Evolutionary conservation across 2,797 vertebrate species (phyloP), one percentile per base, ranked within the genome.

Genomic region (Muscicapa striata): DNA sequence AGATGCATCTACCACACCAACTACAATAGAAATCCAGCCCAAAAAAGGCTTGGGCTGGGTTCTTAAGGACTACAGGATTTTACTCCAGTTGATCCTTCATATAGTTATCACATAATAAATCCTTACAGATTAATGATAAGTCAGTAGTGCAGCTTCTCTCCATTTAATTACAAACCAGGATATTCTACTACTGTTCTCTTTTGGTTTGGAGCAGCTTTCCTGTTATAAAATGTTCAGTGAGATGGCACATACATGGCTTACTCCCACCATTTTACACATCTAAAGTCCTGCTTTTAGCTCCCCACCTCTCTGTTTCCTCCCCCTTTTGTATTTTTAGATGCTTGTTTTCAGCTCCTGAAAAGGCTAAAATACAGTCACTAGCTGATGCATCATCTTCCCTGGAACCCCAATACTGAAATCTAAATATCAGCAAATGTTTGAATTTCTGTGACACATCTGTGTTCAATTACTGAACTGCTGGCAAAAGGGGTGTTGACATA

Each of bases 401-500:
- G 93, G 95, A 98, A 97, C 95, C 96, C 96, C 95, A 97, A 96
- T 96, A 97, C 97, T 78, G 38, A 97, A 97, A 97, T 84, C 96
- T 97, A 97, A 98, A 97, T 97, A 97, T 97, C 97, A 98, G 95
- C 96, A 97, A 98, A 97, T 95, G 95, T 94, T 97, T 96, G 94
- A 95, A 95, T 97, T 97, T 97, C 93, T 90, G 96, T 96, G 93
- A 97, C 43, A 79, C 98, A 98, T 97, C 96, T 97, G 98, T 94
- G 94, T 96, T 97, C 97, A 96, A 97, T 98, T 98, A 97, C 92
- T 94, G 96, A 93, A 87, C 89, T 90, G 96, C 88, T 97, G 92
- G 94, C 91, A 92, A 93, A 84, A 80, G 88, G 62, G 75, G 94
- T 97, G 97, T 97, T 98, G 95, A 98, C 99, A 98, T 98, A 99